Evolutionary conservation across 2,113 vertebrate genomes (phyloP).

Genomic region (Peromyscus leucopus): DNA sequence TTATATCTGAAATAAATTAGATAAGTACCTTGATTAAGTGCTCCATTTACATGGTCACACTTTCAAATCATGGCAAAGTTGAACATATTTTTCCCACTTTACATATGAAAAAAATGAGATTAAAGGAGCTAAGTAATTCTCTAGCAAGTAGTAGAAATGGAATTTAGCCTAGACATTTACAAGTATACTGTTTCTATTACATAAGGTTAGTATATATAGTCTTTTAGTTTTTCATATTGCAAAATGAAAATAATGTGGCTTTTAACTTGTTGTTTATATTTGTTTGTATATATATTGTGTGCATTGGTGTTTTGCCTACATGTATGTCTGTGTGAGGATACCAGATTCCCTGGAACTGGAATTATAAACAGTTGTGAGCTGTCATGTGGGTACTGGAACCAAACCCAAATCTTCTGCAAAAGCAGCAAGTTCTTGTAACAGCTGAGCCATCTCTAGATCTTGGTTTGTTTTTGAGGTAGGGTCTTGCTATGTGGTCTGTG

Average conservation of each 20-base stretch:
- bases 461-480: not conserved
- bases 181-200: not conserved
- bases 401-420: not conserved
- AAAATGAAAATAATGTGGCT: constrained; percentile 20
- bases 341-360: not conserved
- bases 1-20: not conserved
- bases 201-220: constrained; percentile 42
- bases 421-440: not conserved
- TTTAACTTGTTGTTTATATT: not conserved
- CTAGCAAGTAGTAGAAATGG: constrained; percentile 20
- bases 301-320: not conserved
- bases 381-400: not conserved
- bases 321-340: not conserved
- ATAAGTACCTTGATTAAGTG: not conserved
- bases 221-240: constrained; percentile 46
- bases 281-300: not conserved
- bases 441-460: not conserved
- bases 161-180: not conserved
- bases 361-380: not conserved
- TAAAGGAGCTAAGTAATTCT: constrained; percentile 53
- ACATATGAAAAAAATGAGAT: constrained; percentile 32
- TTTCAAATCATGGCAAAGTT: constrained; percentile 59
- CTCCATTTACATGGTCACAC: constrained; percentile 49
- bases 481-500: not conserved
- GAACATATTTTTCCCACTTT: constrained; percentile 47